phyloP scores from a whole-genome alignment of 2,797 vertebrate genomes.

The Rhinella marina region DNA sequence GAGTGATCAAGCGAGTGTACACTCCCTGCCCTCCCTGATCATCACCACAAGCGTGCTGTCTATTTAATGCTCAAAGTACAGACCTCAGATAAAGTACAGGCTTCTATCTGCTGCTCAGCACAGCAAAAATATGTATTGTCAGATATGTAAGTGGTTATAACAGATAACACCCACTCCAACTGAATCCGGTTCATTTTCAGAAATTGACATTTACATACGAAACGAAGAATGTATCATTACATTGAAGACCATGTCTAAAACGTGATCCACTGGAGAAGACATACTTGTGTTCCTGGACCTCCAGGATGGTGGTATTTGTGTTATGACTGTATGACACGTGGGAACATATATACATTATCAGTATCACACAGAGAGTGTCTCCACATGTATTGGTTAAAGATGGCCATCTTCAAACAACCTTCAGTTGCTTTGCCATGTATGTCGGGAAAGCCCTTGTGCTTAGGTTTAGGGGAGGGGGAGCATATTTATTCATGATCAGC shows the following conservation, averaged over 20 bases:
- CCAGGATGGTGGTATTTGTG: not conserved
- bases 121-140: slow-evolving; percentile 29
- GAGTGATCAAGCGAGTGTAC: slow-evolving; percentile 13
- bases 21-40: slow-evolving; percentile 12
- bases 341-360: slow-evolving; percentile 3
- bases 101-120: slow-evolving; percentile 36
- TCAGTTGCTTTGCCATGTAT: not conserved
- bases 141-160: slow-evolving; percentile 37
- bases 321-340: not conserved
- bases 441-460: not conserved
- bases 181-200: slow-evolving; percentile 16
- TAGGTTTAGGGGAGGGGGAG: not conserved
- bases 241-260: not conserved
- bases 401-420: not conserved
- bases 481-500: slow-evolving; percentile 30
- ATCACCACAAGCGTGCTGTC: slow-evolving; percentile 19
- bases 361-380: not conserved
- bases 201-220: not conserved
- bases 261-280: slow-evolving; percentile 6
- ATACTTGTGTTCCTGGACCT: not conserved
- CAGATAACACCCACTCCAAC: not conserved
- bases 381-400: not conserved
- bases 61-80: slow-evolving; percentile 25
- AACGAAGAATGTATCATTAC: not conserved
- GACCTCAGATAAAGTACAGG: slow-evolving; percentile 33